phyloP scores from a whole-genome alignment of 2,888 invertebrate species.

The Crematogaster levior region DNA sequence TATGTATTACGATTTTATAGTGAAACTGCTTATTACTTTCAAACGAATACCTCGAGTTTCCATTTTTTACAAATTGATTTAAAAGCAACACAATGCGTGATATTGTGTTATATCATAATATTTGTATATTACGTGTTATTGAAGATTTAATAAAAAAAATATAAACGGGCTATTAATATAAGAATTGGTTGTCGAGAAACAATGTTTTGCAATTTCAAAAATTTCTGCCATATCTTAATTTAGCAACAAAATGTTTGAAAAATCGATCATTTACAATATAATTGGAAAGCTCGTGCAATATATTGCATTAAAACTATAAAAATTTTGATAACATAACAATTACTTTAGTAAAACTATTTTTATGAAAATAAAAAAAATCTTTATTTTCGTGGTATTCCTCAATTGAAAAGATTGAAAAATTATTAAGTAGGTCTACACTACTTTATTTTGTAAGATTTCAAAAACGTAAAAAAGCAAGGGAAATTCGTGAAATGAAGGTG shows the following conservation, averaged over 20 bases:
- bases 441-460: background rate
- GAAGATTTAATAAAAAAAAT: background rate
- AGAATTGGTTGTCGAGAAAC: background rate
- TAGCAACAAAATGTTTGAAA: background rate
- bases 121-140: slow-evolving; percentile 8
- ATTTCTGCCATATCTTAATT: background rate
- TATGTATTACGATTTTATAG: slow-evolving; percentile 4
- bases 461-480: background rate
- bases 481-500: slow-evolving; percentile 15
- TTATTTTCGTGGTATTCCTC: background rate
- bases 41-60: slow-evolving; percentile 16
- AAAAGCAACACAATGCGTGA: slow-evolving; percentile 8
- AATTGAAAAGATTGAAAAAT: background rate
- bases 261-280: background rate
- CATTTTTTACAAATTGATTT: slow-evolving; percentile 17
- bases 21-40: background rate
- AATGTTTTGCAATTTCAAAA: background rate
- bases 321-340: background rate
- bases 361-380: background rate
- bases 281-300: background rate
- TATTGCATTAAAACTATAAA: background rate
- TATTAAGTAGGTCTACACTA: background rate
- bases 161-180: background rate
- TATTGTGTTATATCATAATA: slow-evolving; percentile 16
- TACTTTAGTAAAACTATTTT: background rate